Percentiles rank a stretch among this genome's conserved stretches.
Evolutionary conservation across 2,888 invertebrate species (phyloP).

Genomic region (Mamestra brassicae): DNA sequence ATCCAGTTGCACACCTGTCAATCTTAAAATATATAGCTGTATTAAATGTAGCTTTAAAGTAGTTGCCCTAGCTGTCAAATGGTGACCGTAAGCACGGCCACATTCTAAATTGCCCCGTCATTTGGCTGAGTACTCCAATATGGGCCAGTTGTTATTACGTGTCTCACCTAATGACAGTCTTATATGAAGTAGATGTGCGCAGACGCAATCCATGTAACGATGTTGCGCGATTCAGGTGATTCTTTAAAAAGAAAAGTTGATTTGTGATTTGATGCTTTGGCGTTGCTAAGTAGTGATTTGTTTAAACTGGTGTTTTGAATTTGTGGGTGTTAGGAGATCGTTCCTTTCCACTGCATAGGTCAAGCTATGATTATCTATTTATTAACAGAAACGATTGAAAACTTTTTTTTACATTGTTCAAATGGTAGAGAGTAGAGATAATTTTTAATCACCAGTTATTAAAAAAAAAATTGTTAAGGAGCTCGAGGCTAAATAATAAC

Average conservation of each 20-base stretch:
- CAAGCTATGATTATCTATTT: not conserved
- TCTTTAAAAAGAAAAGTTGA: constrained; percentile 28
- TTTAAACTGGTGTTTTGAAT: constrained; percentile 7
- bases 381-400: too few relatives aligned
- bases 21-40: too few relatives aligned
- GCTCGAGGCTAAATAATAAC: too few relatives aligned
- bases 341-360: not conserved
- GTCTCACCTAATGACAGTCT: constrained; percentile 47
- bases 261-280: not conserved
- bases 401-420: too few relatives aligned
- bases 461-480: too few relatives aligned
- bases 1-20: too few relatives aligned
- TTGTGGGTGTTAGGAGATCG: not conserved
- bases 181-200: constrained; percentile 36
- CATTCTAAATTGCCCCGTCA: constrained; percentile 49
- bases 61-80: constrained; percentile 2
- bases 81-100: constrained; percentile 9
- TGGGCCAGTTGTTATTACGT: constrained; percentile 45
- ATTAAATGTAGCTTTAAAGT: not conserved
- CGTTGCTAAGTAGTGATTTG: not conserved
- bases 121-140: constrained; percentile 40
- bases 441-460: too few relatives aligned
- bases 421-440: too few relatives aligned
- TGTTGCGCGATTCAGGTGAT: constrained; percentile 29
- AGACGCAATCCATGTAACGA: constrained; percentile 42